Evolutionary conservation across 2,888 invertebrate genomes (phyloP).

Genomic region (Tuberolachnus salignus): DNA sequence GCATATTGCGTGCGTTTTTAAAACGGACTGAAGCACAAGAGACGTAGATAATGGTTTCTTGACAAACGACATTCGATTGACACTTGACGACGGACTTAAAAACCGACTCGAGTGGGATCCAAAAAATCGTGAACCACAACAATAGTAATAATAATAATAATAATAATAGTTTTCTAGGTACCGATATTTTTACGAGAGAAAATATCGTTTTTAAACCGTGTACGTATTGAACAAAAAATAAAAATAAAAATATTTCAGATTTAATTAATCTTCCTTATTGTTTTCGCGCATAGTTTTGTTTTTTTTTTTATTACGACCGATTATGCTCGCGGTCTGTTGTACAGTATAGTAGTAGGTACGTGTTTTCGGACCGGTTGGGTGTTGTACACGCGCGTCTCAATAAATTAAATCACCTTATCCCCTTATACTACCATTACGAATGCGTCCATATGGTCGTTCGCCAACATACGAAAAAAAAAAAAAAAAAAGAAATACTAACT

Average conservation of each 20-base stretch:
- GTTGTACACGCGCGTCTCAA: constrained; percentile 26
- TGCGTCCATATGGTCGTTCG: constrained; percentile 41
- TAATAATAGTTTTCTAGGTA: no score
- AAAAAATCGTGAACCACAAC: background rate
- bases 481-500: constrained; percentile 4
- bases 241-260: background rate
- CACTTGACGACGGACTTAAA: constrained; percentile 12
- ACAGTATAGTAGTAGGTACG: no score
- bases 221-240: background rate
- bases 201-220: constrained; percentile 1
- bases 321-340: background rate
- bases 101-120: background rate
- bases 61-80: constrained; percentile 35
- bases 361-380: constrained; percentile 41
- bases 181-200: background rate
- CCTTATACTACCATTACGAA: constrained; percentile 12
- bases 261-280: constrained; percentile 8
- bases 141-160: background rate
- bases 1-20: no score
- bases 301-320: background rate
- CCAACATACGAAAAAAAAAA: background rate
- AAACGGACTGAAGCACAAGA: no score
- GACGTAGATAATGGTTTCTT: constrained; percentile 10
- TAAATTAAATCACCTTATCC: constrained; percentile 39
- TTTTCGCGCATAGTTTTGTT: constrained; percentile 23